Evolutionary conservation across 2,797 vertebrate species (phyloP), one percentile per base, ranked within the genome.

Genomic region (Sphenopsis melanotis): DNA sequence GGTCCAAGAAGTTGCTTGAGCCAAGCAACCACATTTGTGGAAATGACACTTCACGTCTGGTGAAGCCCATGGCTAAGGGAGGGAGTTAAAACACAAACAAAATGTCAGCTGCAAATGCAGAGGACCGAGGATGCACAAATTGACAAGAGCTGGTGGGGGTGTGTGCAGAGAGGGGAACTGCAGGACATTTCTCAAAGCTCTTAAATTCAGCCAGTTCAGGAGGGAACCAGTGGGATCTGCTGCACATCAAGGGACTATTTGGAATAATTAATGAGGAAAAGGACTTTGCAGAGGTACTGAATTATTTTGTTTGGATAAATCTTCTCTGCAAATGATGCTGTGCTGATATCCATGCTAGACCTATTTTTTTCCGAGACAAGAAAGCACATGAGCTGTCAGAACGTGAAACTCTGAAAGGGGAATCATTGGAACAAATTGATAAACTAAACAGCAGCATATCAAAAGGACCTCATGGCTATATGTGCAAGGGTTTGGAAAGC

Each of bases 341-440:
- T 36, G 22, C 26, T 5, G 8, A 22, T 49, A 55, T 56, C 29
- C 29, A 76, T 3, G 3, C 12, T n/a, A 52, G 37, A 64, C 3
- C 22, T 75, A 24, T 29, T 71, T 50, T 80, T 91, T 95, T 90
- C 57, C 24, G 39, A 82, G 85, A 53, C 55, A 56, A 88, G 55
- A 88, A 94, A 79, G 52, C 70, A 79, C 44, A 9, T 22, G n/a
- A 86, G 74, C 63, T 80, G 66, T 76, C 66, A 84, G 83, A 90
- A 88, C 1, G 0, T n/a, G 34, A 84, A 93, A 66, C 4, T 4
- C 12, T 76, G 60, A 46, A 66, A 86, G 20, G 19, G 7, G 20
- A 63, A 84, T 55, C 78, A 76, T 22, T 61, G 78, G 78, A 91
- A 91, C 63, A 74, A 90, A 94, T 44, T 79, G 93, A 95, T 96